Evolutionary conservation across 2,888 invertebrate genomes (phyloP).

Genomic region (Caprella mutica): DNA sequence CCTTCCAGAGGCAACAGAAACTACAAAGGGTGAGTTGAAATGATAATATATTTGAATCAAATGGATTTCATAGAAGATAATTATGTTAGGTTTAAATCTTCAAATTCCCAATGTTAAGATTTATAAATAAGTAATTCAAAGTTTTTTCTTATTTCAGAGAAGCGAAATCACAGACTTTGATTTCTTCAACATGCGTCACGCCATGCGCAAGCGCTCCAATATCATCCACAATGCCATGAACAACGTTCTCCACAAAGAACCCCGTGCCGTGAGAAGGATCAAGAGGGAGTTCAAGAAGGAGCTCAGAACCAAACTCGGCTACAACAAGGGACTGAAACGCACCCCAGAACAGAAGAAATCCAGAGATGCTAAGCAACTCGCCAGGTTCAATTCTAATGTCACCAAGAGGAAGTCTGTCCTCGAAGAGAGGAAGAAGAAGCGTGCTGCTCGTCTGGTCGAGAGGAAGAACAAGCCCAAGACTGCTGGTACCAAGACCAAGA

Average conservation of each 20-base stretch:
- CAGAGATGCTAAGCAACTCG: neutral
- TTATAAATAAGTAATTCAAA: no score
- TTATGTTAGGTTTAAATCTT: no score
- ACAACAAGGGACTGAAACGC: neutral
- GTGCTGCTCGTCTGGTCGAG: neutral
- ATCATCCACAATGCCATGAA: neutral
- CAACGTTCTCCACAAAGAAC: constrained; percentile 1
- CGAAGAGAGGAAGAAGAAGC: neutral
- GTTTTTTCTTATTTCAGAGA: neutral
- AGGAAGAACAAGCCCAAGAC: constrained; percentile 6
- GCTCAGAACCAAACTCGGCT: neutral
- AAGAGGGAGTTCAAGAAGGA: neutral
- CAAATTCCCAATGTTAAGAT: no score
- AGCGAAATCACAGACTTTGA: constrained; percentile 7
- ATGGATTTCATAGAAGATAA: no score
- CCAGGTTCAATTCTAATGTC: neutral
- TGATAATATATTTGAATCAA: no score
- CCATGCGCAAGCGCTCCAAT: neutral
- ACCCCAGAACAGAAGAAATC: constrained; percentile 8
- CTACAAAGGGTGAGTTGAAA: no score
- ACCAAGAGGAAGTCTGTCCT: neutral
- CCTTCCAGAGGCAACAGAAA: no score
- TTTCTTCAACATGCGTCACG: constrained; percentile 1
- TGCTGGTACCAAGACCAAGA: neutral
- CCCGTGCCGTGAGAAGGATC: constrained; percentile 1